These are phyloP conservation scores for Aeoliscus strigatus DNA, from an alignment of 2,797 vertebrate species.

Conservation along the genomic window DNA sequence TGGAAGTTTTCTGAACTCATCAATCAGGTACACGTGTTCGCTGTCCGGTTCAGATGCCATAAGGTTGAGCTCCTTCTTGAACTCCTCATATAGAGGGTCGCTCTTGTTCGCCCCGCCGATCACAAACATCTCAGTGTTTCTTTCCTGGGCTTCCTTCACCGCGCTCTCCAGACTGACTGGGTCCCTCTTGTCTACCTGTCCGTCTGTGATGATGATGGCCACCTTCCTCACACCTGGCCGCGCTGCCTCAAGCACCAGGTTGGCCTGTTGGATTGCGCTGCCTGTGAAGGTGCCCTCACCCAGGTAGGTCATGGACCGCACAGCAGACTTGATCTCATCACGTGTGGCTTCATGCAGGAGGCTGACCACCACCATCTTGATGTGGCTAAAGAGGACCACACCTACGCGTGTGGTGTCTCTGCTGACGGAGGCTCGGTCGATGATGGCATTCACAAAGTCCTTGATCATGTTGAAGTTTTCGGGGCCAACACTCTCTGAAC, in stretches of 20 bases:
- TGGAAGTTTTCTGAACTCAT: conserved; percentile 70
- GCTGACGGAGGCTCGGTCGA: conserved; percentile 70
- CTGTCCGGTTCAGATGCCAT: conserved; percentile 79
- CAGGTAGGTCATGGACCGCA: conserved; percentile 80
- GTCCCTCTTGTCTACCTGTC: conserved; percentile 78
- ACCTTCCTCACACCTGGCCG: conserved; percentile 74
- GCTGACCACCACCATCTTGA: conserved; percentile 70
- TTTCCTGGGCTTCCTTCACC: conserved; percentile 61
- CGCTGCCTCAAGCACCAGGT: conserved; percentile 64
- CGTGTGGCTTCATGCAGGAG: conserved; percentile 66
- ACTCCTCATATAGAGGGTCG: conserved; percentile 72
- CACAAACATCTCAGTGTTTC: conserved; percentile 78
- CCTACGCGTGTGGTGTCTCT: conserved; percentile 67
- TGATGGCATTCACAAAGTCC: conserved; percentile 78
- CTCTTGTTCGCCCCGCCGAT: conserved; percentile 79
- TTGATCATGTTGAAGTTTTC: conserved; percentile 82
- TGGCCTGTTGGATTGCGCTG: conserved; percentile 76
- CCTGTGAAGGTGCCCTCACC: conserved; percentile 84
- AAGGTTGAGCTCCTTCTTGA: conserved; percentile 77
- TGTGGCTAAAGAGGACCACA: conserved; percentile 83
- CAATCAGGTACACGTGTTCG: conserved; percentile 77
- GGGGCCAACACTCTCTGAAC: conserved; percentile 84
- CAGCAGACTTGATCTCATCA: conserved; percentile 70
- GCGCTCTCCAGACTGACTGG: conserved; percentile 62
- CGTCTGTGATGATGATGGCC: conserved; percentile 82